Evolutionary conservation across 2,113 vertebrate genomes (phyloP), one percentile per base, ranked within the genome.

Genomic region (Aix galericulata): DNA sequence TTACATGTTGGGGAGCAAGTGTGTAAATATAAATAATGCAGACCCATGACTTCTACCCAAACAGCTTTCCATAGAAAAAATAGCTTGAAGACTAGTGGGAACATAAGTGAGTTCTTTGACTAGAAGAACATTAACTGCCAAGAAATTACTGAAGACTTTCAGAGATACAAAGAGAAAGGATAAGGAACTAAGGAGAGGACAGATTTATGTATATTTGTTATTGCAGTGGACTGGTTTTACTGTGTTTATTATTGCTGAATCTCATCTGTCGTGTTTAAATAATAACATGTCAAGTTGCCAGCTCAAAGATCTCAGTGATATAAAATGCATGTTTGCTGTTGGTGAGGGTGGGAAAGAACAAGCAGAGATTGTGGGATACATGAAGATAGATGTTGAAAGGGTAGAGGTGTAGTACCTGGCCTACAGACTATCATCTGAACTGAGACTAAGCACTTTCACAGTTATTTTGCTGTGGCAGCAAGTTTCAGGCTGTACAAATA

Each of bases 391-490:
- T 66, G 53, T 55, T 62, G 3, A 67, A 56, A 91, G 89, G 71
- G 8, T 7, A 64, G 81, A 53, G 34, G 20, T 44, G 20, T 44
- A 48, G 36, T 81, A 94, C 60, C 74, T 40, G 92, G 87, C 36
- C 86, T 88, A n/a, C 56, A 17, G 88, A 86, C 69, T 64, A 16
- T 80, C 92, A 88, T 71, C 77, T 71, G 83, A 96, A 36, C 62
- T 8, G 69, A 96, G 82, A 96, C 95, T 97, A 96, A 97, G 95
- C 88, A 93, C 73, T 96, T 94, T 72, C 88, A 95, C 90, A 92
- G 89, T 80, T 95, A 74, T 76, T 90, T 90, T 94, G 88, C 90
- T 96, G 72, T 86, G 81, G 72, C 93, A 93, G 94, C 94, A 95
- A 83, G 89, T 96, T 94, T 94, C 89, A 95, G 93, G 56, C 94